Percentiles rank a stretch among this genome's conserved stretches.
Evolutionary conservation across 2,113 vertebrate genomes (phyloP).

Genomic region (Gambusia holbrooki): DNA sequence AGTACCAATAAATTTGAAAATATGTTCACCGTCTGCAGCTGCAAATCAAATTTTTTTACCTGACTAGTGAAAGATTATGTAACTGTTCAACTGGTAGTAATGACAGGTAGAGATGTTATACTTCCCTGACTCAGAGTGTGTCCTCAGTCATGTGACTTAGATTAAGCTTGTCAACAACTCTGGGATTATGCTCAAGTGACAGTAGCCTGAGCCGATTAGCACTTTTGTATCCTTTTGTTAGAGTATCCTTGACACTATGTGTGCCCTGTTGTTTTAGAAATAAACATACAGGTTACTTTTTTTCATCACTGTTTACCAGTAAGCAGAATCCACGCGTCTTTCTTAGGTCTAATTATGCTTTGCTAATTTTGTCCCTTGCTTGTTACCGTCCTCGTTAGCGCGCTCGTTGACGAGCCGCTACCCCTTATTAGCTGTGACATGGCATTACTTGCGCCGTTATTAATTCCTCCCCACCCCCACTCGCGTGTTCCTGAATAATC

Average conservation of each 20-base stretch:
- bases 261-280: neutral
- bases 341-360: slow-evolving; percentile 4
- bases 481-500: slow-evolving; percentile 27
- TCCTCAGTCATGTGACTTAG: slow-evolving; percentile 47
- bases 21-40: too few species aligned
- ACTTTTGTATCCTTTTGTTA: slow-evolving; percentile 27
- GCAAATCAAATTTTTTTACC: too few species aligned
- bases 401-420: slow-evolving; percentile 49
- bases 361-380: slow-evolving; percentile 10
- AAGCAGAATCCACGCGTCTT: neutral
- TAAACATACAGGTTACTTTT: neutral
- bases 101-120: too few species aligned
- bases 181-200: slow-evolving; percentile 48
- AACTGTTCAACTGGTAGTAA: neutral
- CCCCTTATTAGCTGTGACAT: slow-evolving; percentile 48
- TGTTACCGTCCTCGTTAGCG: slow-evolving; percentile 20
- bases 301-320: neutral
- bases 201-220: slow-evolving; percentile 52
- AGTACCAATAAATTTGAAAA: too few species aligned
- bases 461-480: slow-evolving; percentile 34
- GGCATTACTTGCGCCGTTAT: slow-evolving; percentile 42
- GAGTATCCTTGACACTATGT: slow-evolving; percentile 2
- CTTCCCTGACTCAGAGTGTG: slow-evolving; percentile 24
- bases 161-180: slow-evolving; percentile 54
- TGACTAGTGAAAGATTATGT: neutral